phyloP scores from a whole-genome alignment of 2,888 invertebrate genomes.

The Drosophila quasianomalipes region DNA sequence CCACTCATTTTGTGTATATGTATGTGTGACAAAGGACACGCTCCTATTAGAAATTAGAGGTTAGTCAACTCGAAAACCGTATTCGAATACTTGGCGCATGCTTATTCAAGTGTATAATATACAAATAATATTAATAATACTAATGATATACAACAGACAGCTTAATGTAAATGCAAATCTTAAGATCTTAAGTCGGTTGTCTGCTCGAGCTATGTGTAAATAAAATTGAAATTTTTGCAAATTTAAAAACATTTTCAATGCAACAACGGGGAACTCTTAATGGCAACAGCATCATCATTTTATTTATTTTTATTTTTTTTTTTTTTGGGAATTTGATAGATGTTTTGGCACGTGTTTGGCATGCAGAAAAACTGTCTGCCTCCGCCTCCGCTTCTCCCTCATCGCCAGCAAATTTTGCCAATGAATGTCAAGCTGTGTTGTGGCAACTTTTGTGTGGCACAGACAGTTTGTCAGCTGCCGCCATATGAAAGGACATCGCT shows the following conservation, averaged over 20 bases:
- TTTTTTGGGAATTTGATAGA: constrained; percentile 48
- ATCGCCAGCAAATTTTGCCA: constrained; percentile 20
- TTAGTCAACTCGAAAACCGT: constrained; percentile 34
- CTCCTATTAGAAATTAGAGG: constrained; percentile 57
- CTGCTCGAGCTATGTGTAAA: constrained; percentile 65
- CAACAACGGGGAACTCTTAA: constrained; percentile 9
- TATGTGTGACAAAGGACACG: constrained; percentile 44
- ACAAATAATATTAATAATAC: constrained; percentile 13
- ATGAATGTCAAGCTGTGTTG: constrained; percentile 42
- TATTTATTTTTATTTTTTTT: constrained; percentile 10
- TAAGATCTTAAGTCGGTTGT: constrained; percentile 46
- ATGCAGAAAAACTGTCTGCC: constrained; percentile 14
- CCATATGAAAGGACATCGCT: constrained; percentile 44
- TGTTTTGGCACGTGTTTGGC: constrained; percentile 40
- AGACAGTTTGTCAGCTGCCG: constrained; percentile 36
- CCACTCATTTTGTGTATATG: constrained; percentile 50
- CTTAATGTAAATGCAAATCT: constrained; percentile 58
- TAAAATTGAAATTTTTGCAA: constrained; percentile 74
- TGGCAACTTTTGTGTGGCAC: constrained; percentile 33
- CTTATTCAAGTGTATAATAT: constrained; percentile 59
- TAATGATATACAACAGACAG: constrained; percentile 21
- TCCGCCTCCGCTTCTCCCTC: neutral
- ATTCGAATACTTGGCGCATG: constrained; percentile 47
- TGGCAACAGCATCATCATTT: constrained; percentile 20
- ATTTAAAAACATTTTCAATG: constrained; percentile 48